Evolutionary conservation across 2,888 invertebrate species (phyloP), one percentile per base, ranked within the genome.

Genomic region (Bugula neritina): DNA sequence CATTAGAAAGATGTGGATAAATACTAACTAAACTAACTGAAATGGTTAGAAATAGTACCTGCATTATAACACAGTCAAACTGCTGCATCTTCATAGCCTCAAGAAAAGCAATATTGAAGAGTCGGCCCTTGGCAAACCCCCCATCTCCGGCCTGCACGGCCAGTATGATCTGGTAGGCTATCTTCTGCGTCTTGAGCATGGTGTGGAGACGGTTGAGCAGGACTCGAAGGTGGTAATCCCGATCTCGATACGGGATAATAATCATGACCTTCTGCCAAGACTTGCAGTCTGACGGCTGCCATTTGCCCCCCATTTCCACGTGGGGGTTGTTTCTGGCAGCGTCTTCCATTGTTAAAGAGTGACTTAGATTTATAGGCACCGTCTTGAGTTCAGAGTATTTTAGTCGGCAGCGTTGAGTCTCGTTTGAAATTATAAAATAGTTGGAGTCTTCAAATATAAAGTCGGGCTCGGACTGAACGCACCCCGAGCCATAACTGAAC

Each of bases 31-130:
- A n/a, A n/a, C n/a, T n/a, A n/a, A n/a, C n/a, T n/a, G n/a, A n/a
- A n/a, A n/a, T n/a, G n/a, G n/a, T n/a, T n/a, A n/a, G n/a, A n/a
- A n/a, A n/a, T n/a, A n/a, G n/a, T 17, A 63, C 63, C 63, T 63
- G 63, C 17, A 63, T 63, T 13, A 82, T 77, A 74, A 82, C 79
- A 73, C 82, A 82, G 72, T 80, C 79, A 74, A 77, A 82, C 1
- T 76, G 73, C 34, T 77, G 75, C 3, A 74, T 58, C 72, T 80
- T 78, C 69, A 80, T 72, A 3, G 78, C 78, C 72, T 82, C 82
- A 31, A 74, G 71, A 54, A 78, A 81, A n/a, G 82, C 82, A 71
- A 81, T 77, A 73, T 82, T 82, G 77, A 81, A 78, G 73, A 82
- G 74, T 58, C 79, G 78, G 1, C 81, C 82, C 63, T 81, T 75